Evolutionary conservation across 2,797 vertebrate genomes (phyloP).

Genomic region (Cossypha polioptera): DNA sequence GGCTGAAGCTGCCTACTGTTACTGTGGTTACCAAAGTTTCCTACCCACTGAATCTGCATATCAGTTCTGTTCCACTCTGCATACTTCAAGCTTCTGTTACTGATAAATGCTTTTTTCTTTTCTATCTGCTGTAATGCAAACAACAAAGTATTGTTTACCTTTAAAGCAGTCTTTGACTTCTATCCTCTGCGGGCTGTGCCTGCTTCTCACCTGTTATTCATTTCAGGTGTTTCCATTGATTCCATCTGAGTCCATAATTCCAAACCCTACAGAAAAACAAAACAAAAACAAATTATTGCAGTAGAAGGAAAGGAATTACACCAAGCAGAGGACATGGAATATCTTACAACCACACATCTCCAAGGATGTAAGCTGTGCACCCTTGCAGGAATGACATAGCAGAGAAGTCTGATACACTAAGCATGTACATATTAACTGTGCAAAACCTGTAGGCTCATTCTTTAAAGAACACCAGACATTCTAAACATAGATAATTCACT

Average conservation of each 20-base stretch:
- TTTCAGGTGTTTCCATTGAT: neutral
- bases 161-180: neutral
- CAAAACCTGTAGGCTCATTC: neutral
- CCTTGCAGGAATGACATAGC: neutral
- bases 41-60: neutral
- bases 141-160: neutral
- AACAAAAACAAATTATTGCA: neutral
- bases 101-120: neutral
- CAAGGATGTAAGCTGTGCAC: neutral
- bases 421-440: neutral
- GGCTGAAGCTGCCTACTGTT: neutral
- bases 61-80: neutral
- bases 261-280: neutral
- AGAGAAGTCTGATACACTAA: neutral
- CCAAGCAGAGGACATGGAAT: neutral
- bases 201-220: rapidly evolving
- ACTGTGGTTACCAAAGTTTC: neutral
- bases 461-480: neutral
- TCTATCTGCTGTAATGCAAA: neutral
- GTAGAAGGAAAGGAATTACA: neutral
- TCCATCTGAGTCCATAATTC: neutral
- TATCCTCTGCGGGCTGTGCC: neutral
- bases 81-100: neutral
- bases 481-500: neutral
- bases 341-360: neutral